Conservation (phyloP, 2,888 invertebrate species). For the Pogonocherus hispidulus region DNA sequence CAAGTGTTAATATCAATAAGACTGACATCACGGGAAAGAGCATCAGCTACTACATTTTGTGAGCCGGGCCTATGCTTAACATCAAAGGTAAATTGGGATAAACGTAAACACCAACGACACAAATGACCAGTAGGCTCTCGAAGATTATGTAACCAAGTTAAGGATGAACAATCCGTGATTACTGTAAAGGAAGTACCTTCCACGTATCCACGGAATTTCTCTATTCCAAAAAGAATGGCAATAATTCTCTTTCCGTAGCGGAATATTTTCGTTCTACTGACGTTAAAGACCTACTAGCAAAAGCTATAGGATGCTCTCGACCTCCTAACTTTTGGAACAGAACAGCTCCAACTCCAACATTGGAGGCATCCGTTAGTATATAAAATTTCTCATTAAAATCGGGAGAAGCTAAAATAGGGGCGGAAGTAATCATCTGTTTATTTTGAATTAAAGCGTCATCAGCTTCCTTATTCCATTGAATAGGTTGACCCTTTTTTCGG, state of each 20-base stretch:
- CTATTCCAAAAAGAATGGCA: no score
- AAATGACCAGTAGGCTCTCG: no score
- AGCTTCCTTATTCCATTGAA: conserved; percentile 41
- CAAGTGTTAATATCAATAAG: no score
- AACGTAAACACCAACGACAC: no score
- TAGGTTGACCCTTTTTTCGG: conserved; percentile 41
- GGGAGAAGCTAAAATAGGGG: conserved; percentile 42
- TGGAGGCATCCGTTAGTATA: conserved; percentile 44
- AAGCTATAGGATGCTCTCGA: conserved; percentile 38
- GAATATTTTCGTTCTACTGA: conserved; percentile 43
- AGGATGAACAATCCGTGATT: no score
- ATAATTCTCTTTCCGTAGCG: conserved; percentile 49
- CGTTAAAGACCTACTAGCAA: conserved; percentile 37
- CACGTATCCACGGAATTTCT: conserved; percentile 51
- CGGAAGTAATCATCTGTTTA: conserved; percentile 39
- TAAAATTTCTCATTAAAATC: conserved; percentile 42
- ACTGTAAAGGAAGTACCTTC: conserved; percentile 51
- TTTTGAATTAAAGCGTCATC: conserved; percentile 39
- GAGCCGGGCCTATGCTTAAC: no score
- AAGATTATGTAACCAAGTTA: no score
- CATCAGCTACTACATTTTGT: no score
- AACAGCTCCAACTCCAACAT: conserved; percentile 42
- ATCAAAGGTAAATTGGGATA: no score
- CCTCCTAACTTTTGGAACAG: conserved; percentile 34
- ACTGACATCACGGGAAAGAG: no score